These are phyloP conservation scores for Ictalurus punctatus DNA, from an alignment of 2,113 vertebrate species.

Conservation along the genomic window DNA sequence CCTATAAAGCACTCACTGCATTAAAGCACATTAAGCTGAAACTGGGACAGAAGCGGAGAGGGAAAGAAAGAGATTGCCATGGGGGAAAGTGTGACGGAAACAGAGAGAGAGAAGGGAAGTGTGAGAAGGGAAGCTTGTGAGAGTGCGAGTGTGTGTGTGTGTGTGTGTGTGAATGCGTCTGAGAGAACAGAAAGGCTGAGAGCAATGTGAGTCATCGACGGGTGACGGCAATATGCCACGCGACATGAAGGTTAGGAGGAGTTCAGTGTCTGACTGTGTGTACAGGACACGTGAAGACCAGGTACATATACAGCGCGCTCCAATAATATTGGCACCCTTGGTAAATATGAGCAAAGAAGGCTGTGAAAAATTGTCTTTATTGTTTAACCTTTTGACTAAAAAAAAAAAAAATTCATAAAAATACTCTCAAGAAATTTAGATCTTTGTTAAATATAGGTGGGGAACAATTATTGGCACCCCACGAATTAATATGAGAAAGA, in stretches of 20 bases:
- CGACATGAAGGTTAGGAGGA: constrained; percentile 1
- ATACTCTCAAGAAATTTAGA: no score
- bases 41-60: not conserved
- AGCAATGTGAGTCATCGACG: constrained; percentile 33
- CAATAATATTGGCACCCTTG: no score
- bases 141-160: not conserved
- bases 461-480: no score
- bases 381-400: no score
- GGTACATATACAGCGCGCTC: not conserved
- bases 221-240: constrained; percentile 41
- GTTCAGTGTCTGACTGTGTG: not conserved
- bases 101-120: not conserved
- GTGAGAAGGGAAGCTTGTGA: not conserved
- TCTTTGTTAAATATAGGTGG: no score
- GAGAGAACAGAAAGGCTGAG: constrained; percentile 15
- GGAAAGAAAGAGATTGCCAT: constrained; percentile 9
- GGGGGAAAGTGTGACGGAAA: not conserved
- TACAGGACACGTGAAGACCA: not conserved
- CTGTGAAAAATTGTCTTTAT: no score
- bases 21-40: not conserved
- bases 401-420: no score
- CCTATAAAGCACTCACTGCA: not conserved
- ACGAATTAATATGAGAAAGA: no score
- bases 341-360: no score
- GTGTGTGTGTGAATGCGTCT: not conserved